A percentile compares a stretch with the other conserved stretches of the same genome.
These are phyloP conservation scores for Clarias magur DNA, from an alignment of 2,113 vertebrate species.

Conservation along the genomic window DNA sequence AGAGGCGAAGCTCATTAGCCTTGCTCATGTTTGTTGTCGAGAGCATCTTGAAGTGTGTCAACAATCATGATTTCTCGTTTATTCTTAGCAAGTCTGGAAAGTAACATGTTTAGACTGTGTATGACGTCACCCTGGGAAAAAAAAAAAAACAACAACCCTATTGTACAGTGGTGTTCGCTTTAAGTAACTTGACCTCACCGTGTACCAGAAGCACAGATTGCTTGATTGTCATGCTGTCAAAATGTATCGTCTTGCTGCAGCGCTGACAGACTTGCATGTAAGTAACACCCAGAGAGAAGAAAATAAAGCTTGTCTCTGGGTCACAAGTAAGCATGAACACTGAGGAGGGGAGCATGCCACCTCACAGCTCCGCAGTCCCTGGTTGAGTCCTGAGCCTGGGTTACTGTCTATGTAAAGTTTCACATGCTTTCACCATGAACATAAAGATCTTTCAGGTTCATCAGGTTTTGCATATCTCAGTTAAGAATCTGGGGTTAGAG, in stretches of 20 bases:
- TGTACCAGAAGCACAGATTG: neutral
- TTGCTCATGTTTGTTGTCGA: conserved; percentile 2
- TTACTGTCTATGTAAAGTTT: neutral
- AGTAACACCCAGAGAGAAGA: neutral
- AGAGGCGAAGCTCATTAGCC: conserved; percentile 47
- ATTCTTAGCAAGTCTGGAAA: neutral
- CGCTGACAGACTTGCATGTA: neutral
- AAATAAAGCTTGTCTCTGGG: neutral
- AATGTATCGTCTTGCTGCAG: neutral
- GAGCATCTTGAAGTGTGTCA: neutral
- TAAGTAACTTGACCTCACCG: neutral
- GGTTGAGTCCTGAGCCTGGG: neutral
- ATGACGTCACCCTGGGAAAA: neutral
- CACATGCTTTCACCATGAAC: neutral
- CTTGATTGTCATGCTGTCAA: neutral
- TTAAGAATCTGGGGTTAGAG: no score
- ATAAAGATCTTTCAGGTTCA: neutral
- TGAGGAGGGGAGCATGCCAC: neutral
- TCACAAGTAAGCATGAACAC: neutral
- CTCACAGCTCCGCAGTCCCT: neutral
- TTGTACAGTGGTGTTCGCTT: neutral
- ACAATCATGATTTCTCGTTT: neutral
- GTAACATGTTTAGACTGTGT: neutral
- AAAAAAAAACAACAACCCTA: neutral
- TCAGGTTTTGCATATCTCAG: no score